Conservation (phyloP, 2,113 vertebrate genomes). For the Varanus salvator region DNA sequence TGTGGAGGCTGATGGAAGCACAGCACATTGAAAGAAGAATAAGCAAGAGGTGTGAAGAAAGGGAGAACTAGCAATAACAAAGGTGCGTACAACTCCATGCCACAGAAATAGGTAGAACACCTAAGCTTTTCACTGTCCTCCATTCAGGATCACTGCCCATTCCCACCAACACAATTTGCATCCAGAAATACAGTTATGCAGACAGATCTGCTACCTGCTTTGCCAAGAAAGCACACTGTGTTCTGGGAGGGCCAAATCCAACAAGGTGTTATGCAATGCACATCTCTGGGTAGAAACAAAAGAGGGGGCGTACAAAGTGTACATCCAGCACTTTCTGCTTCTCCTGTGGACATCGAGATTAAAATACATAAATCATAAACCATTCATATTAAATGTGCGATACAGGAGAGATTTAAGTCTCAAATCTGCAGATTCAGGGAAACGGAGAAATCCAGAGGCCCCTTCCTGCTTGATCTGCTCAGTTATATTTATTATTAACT, state of each 20-base stretch:
- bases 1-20: not conserved
- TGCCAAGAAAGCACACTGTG: not conserved
- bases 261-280: not conserved
- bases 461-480: not conserved
- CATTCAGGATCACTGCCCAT: not conserved
- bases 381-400: not conserved
- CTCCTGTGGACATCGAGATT: not conserved
- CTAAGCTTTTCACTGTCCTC: not conserved
- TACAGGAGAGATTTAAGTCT: not conserved
- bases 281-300: not conserved
- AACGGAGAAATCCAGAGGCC: not conserved
- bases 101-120: not conserved
- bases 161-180: not conserved
- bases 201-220: not conserved
- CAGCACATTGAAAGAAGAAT: not conserved
- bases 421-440: not conserved
- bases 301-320: not conserved
- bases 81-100: not conserved
- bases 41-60: not conserved
- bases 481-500: slow-evolving; percentile 7
- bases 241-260: not conserved
- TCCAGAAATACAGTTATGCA: not conserved
- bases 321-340: too few relatives aligned
- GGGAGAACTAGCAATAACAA: not conserved
- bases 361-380: not conserved